phyloP scores from a whole-genome alignment of 2,888 invertebrate species.

The Lepidonotus clava region DNA sequence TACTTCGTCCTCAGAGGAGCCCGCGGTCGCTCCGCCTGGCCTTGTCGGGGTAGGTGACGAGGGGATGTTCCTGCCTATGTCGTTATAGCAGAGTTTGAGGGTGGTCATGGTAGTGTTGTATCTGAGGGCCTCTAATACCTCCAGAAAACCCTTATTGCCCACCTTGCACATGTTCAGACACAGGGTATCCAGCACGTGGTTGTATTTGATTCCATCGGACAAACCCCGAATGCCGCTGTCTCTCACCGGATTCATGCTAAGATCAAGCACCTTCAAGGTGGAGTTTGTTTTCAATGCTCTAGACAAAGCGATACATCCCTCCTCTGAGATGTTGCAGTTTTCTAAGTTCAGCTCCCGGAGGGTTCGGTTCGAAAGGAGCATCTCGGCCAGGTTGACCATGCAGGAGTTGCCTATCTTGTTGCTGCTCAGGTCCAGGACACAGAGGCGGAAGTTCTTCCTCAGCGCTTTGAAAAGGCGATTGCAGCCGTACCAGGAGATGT shows the following conservation, averaged over 20 bases:
- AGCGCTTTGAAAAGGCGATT: constrained; percentile 73
- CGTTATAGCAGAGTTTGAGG: constrained; percentile 78
- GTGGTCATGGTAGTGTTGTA: constrained; percentile 72
- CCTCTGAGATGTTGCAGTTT: constrained; percentile 75
- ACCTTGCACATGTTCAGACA: constrained; percentile 79
- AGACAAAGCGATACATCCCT: constrained; percentile 72
- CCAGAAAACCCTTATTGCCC: constrained; percentile 76
- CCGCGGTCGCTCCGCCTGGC: not conserved
- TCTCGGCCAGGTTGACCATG: constrained; percentile 71
- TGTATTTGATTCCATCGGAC: constrained; percentile 73
- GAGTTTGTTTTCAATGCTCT: constrained; percentile 73
- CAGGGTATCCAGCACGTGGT: constrained; percentile 70
- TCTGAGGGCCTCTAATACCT: constrained; percentile 74
- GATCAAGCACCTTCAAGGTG: constrained; percentile 71
- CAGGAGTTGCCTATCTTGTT: constrained; percentile 75
- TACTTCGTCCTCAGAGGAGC: not conserved
- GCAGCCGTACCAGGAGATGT: constrained; percentile 74
- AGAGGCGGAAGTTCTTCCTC: constrained; percentile 70
- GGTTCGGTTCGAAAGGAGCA: constrained; percentile 71
- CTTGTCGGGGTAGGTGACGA: not conserved
- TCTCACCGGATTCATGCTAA: constrained; percentile 76
- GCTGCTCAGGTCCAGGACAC: constrained; percentile 76
- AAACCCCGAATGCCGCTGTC: constrained; percentile 74
- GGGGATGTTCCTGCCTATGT: constrained; percentile 67
- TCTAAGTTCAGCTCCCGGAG: constrained; percentile 76